A percentile compares a stretch with the other conserved stretches of the same genome.
phyloP scores from a whole-genome alignment of 2,113 vertebrate species.

The Psilopsiagon aurifrons region DNA sequence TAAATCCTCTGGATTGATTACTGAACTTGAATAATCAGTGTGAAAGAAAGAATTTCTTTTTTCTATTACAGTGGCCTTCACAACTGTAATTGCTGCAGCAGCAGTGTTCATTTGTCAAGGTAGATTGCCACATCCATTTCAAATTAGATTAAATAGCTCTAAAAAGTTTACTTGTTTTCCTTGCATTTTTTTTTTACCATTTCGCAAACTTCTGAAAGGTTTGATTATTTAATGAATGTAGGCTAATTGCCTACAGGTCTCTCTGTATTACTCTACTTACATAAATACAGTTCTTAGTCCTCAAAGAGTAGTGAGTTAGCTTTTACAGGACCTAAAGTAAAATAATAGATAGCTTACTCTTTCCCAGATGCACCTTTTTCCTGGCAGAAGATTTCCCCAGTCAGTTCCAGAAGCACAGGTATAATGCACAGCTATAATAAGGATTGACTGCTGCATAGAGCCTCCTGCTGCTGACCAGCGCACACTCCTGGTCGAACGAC shows the following conservation, averaged over 20 bases:
- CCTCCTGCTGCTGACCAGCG: neutral
- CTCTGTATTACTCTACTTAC: neutral
- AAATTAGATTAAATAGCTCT: slow-evolving; percentile 6
- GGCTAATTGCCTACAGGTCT: slow-evolving; percentile 30
- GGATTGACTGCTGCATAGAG: neutral
- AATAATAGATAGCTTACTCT: slow-evolving; percentile 29
- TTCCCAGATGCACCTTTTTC: slow-evolving; percentile 1
- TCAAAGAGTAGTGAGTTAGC: neutral
- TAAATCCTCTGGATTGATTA: neutral
- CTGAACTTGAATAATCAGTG: neutral
- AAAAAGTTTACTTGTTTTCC: neutral
- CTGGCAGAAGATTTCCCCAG: slow-evolving; percentile 15
- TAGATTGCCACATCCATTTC: neutral
- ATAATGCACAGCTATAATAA: slow-evolving; percentile 43
- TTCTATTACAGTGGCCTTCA: neutral
- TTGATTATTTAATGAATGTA: neutral
- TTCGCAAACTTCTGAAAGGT: neutral
- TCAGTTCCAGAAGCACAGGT: slow-evolving; percentile 14
- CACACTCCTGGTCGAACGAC: neutral
- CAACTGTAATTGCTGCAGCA: neutral
- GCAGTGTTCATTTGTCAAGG: neutral
- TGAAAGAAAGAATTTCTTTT: neutral
- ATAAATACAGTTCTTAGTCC: slow-evolving; percentile 1
- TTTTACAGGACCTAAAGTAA: slow-evolving; percentile 40
- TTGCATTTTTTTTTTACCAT: neutral